These are phyloP conservation scores for Neoaliturus tenellus DNA, from an alignment of 2,888 invertebrate genomes.

Conservation along the genomic window DNA sequence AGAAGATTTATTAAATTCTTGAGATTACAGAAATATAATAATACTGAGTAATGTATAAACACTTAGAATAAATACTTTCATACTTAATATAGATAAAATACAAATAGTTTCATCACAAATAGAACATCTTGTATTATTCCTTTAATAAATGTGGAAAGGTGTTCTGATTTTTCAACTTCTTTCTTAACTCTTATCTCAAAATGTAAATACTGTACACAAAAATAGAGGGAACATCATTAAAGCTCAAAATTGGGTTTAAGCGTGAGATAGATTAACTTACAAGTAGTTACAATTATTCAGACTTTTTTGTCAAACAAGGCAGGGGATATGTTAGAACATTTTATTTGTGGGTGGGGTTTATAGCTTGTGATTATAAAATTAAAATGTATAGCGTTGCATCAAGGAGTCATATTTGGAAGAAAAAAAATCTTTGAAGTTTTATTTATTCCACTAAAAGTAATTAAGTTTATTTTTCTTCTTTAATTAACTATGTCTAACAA, in stretches of 20 bases:
- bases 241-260: not conserved
- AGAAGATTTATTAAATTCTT: not conserved
- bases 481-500: no score
- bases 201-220: not conserved
- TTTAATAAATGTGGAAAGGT: not conserved
- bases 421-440: no score
- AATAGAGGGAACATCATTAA: not conserved
- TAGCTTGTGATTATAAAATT: no score
- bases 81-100: not conserved
- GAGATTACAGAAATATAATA: not conserved
- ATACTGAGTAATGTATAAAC: constrained; percentile 27
- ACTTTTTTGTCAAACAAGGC: not conserved
- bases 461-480: no score
- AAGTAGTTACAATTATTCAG: not conserved
- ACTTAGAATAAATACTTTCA: not conserved
- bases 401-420: no score
- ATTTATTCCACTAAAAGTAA: no score
- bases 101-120: not conserved
- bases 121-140: no score
- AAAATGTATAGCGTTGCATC: no score
- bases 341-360: no score
- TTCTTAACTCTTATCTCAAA: not conserved
- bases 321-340: not conserved
- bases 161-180: not conserved
- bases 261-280: not conserved